Evolutionary conservation across 2,888 invertebrate species (phyloP).

Genomic region (Drosophila aldrichi): DNA sequence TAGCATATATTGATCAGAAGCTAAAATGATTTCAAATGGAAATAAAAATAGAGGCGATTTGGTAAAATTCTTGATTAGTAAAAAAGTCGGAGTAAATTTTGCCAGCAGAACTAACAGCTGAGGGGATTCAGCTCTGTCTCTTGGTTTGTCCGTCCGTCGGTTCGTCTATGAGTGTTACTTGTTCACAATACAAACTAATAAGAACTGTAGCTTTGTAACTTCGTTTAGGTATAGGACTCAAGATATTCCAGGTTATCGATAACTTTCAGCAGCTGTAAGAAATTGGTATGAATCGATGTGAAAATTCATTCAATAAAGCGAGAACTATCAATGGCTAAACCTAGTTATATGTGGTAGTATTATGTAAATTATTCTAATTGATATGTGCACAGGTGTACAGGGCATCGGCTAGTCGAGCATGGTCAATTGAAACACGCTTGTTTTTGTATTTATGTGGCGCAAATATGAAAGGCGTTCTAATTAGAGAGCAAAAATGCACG

Average conservation of each 20-base stretch:
- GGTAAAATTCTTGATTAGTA: background rate
- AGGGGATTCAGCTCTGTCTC: background rate
- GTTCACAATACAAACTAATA: no score
- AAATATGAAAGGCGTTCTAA: conserved; percentile 78
- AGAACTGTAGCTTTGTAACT: no score
- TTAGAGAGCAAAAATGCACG: conserved; percentile 76
- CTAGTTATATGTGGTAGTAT: background rate
- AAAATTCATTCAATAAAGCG: no score
- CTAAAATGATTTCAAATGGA: background rate
- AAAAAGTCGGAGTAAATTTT: background rate
- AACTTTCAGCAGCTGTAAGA: background rate
- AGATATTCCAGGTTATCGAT: background rate
- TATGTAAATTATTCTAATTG: background rate
- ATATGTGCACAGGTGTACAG: background rate
- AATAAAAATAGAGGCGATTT: background rate
- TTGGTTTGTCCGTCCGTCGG: no score
- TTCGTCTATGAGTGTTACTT: no score
- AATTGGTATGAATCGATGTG: background rate
- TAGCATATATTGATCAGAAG: background rate
- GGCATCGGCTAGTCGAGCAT: background rate
- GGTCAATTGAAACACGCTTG: background rate
- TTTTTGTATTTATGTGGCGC: conserved; percentile 42
- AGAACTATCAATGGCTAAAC: no score
- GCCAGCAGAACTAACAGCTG: background rate
- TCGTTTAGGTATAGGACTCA: no score